Conservation (phyloP, 2,797 vertebrate species). For the Hippoglossus hippoglossus region DNA sequence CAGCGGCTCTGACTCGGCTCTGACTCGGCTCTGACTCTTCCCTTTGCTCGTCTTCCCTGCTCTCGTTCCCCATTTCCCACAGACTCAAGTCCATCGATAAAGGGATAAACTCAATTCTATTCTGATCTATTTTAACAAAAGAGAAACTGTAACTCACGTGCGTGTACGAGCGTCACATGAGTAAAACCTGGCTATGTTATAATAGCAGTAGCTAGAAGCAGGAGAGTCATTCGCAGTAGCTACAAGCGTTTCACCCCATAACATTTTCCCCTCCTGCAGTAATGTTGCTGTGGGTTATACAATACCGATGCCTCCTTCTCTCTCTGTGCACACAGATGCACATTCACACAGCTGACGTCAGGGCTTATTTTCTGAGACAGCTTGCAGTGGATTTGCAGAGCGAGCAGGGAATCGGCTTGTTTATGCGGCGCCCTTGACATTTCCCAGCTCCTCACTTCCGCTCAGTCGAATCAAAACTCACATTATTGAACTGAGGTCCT, state of each 20-base stretch:
- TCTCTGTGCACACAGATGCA: slow-evolving; percentile 3
- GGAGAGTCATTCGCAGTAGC: background rate
- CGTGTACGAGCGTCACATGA: no score
- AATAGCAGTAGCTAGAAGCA: background rate
- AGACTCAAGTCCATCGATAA: no score
- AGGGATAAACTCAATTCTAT: no score
- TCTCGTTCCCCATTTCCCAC: no score
- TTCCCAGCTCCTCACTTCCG: slow-evolving; percentile 50
- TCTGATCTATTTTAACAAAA: no score
- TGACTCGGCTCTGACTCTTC: no score
- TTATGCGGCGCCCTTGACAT: slow-evolving; percentile 72
- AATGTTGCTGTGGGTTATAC: background rate
- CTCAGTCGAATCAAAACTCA: slow-evolving; percentile 57
- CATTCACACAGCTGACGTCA: slow-evolving; percentile 34
- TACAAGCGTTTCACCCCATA: background rate
- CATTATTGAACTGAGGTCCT: slow-evolving; percentile 50
- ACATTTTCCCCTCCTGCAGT: background rate
- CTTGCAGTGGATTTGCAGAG: slow-evolving; percentile 61
- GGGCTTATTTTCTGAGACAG: slow-evolving; percentile 50
- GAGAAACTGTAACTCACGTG: no score
- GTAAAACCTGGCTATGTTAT: no score
- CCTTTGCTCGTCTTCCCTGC: no score
- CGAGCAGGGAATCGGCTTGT: slow-evolving; percentile 33
- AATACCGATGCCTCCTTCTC: background rate
- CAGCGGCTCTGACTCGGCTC: no score